Conservation (phyloP, 2,113 vertebrate genomes). For the Ceratotherium simum region DNA sequence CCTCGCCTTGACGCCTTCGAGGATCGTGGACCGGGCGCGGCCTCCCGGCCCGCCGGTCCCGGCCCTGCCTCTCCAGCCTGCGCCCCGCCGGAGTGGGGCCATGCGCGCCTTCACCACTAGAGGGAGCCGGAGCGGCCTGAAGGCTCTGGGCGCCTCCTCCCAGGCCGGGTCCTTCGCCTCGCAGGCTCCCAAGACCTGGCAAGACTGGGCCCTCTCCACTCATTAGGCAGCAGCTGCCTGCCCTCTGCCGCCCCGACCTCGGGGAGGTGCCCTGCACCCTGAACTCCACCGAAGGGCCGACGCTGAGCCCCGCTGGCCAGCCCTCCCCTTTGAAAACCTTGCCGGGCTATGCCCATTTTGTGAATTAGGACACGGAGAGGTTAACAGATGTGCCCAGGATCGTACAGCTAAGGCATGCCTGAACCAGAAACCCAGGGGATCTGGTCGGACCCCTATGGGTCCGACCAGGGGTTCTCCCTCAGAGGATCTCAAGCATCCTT, state of each 20-base stretch:
- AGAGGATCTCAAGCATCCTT: background rate
- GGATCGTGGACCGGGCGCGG: accelerated
- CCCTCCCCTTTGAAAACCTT: background rate
- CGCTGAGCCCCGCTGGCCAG: background rate
- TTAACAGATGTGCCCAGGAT: background rate
- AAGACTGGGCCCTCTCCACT: accelerated
- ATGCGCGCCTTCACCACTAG: constrained; percentile 65
- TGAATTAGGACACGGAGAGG: background rate
- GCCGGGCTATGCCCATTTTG: background rate
- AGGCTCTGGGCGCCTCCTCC: background rate
- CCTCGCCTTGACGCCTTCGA: background rate
- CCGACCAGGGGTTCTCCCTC: background rate
- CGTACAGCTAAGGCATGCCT: background rate
- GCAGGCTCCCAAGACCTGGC: background rate
- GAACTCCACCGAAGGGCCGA: background rate
- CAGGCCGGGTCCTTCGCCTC: background rate
- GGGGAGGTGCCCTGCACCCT: background rate
- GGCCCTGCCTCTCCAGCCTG: accelerated
- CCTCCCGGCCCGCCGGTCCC: accelerated
- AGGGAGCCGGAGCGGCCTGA: constrained; percentile 56
- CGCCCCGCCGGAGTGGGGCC: background rate
- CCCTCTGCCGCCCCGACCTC: background rate
- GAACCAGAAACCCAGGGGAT: background rate
- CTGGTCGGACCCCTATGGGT: background rate
- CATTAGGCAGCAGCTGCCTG: background rate